Evolutionary conservation across 2,113 vertebrate genomes (phyloP).

Genomic region (Dromaius novaehollandiae): DNA sequence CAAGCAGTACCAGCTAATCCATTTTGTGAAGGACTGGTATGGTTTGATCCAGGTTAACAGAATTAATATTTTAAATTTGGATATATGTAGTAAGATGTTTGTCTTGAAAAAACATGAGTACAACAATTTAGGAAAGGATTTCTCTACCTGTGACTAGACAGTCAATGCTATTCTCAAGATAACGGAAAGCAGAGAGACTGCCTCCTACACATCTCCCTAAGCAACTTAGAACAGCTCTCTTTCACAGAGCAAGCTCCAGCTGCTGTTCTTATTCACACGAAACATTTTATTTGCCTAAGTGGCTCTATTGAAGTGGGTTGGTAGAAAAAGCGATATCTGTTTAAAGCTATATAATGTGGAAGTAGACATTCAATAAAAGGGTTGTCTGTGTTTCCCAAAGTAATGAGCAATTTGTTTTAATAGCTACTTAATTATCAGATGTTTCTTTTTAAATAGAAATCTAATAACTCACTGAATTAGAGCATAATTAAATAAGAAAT

Average conservation of each 20-base stretch:
- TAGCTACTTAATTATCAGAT: not conserved
- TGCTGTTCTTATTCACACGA: not conserved
- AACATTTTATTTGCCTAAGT: not conserved
- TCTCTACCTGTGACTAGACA: not conserved
- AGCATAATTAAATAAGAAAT: not conserved
- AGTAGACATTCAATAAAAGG: not conserved
- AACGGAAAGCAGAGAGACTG: not conserved
- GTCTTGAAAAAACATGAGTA: not conserved
- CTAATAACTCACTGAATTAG: constrained; percentile 23
- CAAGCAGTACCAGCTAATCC: not conserved
- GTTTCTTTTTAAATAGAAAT: not conserved
- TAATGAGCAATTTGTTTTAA: constrained; percentile 33
- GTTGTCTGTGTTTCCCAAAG: not conserved
- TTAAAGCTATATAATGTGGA: not conserved
- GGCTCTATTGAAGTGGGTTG: not conserved
- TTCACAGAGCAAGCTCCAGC: not conserved
- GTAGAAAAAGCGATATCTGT: not conserved
- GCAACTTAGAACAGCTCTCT: not conserved
- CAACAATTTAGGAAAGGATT: not conserved
- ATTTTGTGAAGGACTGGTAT: not conserved
- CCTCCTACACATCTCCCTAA: not conserved
- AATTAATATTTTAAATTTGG: not conserved
- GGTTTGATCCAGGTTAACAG: not conserved
- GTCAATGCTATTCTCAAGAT: not conserved
- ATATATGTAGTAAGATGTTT: not conserved